Base-by-base conservation (phyloP, 2,888 invertebrate genomes). In the Helleia helle region DNA sequence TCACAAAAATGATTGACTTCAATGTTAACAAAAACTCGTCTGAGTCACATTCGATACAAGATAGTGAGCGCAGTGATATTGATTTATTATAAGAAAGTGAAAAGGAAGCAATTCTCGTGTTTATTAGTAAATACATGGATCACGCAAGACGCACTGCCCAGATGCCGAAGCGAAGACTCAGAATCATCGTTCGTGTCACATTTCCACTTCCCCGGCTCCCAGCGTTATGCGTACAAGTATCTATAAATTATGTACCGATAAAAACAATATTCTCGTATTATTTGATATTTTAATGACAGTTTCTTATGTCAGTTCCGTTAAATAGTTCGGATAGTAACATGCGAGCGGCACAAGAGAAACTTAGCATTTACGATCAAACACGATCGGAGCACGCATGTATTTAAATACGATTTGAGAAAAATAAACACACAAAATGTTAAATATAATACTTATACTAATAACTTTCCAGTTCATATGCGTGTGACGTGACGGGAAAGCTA, bases 321-420 rank as follows among this genome's bases (percentile, higher is more conserved):
- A 73, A 81, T 84, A 67, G 71, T 71, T 75, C 50, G 71, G 64
- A 83, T 80, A 62, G 70, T 64, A 62, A 71, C 81, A 81, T 77
- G 83, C 83, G 48, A 41, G 64, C 51, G 53, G 56, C 58, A 52
- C 57, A 48, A 56, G 48, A 58, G 56, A 67, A 74, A 74, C 70
- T 72, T 68, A 79, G 69, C 49, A 65, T 60, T 64, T 66, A 11
- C 31, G n/a, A n/a, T n/a, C n/a, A n/a, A 17, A 15, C 34, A 18
- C 34, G 34, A 31, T 15, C 14, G n/a, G 12, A 8, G 28, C 18
- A 9, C 8, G 34, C 17, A 34, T 31, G 17, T 14, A 9, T 6
- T 34, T 11, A 11, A 12, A 34, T 34, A 34, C 22, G 11, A 4
- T n/a, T n/a, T n/a, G n/a, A n/a, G n/a, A n/a, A n/a, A n/a, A n/a